A percentile compares a stretch with the other conserved stretches of the same genome.
These are phyloP conservation scores for Clusia tigrina DNA, from an alignment of 2,888 invertebrate species.

Conservation along the genomic window DNA sequence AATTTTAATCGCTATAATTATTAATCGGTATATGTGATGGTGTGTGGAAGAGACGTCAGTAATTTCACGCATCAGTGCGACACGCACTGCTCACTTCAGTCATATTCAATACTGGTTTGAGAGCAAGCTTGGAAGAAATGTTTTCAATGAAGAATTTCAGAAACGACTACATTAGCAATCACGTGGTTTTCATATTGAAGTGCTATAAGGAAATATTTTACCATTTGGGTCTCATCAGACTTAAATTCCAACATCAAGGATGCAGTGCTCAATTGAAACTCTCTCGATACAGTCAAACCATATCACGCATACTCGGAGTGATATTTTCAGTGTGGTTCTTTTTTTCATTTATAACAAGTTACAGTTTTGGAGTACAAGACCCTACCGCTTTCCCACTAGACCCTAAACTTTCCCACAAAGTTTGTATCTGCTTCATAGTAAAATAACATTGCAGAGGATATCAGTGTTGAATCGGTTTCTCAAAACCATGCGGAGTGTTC, in stretches of 20 bases:
- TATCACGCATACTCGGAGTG: not conserved
- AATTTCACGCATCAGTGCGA: no score
- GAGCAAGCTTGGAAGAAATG: no score
- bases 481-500: not conserved
- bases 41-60: no score
- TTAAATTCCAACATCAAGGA: not conserved
- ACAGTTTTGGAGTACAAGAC: not conserved
- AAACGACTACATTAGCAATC: not conserved
- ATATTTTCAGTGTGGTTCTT: not conserved
- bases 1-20: no score
- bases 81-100: no score
- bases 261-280: no score
- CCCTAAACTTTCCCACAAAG: not conserved
- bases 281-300: not conserved
- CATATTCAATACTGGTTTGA: no score
- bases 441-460: not conserved
- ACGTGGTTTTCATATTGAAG: not conserved
- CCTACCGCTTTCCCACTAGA: not conserved
- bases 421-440: not conserved
- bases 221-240: not conserved
- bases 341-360: not conserved
- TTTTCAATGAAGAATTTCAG: no score
- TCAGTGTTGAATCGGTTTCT: not conserved
- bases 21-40: no score
- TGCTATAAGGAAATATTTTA: not conserved